Conservation (phyloP, 92 coral and sea anemone species). For the Actinostola sp. region DNA sequence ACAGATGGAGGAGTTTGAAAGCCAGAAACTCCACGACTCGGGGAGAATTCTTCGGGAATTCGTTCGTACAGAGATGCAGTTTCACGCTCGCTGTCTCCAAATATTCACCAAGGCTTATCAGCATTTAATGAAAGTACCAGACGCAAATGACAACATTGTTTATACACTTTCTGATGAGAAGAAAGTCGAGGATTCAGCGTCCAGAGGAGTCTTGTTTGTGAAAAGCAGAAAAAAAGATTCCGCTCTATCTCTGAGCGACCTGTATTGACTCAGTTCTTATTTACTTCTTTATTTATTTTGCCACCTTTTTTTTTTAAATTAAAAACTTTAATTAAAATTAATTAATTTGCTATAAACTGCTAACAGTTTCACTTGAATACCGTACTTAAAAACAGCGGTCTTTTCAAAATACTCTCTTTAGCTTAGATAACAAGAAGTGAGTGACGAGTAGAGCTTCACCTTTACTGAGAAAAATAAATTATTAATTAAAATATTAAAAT, state of each 20-base stretch:
- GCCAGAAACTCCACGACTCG: conserved; percentile 53
- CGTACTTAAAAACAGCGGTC: too few species aligned
- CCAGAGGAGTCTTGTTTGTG: background rate
- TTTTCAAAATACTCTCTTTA: too few species aligned
- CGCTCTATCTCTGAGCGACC: background rate
- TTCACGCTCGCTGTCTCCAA: conserved; percentile 76
- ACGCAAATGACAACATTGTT: background rate
- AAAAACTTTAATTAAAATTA: too few species aligned
- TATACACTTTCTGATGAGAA: background rate
- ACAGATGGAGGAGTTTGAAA: conserved; percentile 69
- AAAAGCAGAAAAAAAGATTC: conserved; percentile 11
- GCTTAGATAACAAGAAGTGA: too few species aligned
- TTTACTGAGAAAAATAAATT: too few species aligned
- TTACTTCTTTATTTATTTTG: background rate
- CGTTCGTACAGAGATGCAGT: conserved; percentile 75
- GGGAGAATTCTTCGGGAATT: conserved; percentile 58
- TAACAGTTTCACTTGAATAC: too few species aligned
- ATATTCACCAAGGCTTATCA: conserved; percentile 73
- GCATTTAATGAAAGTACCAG: conserved; percentile 17
- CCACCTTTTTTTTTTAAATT: background rate
- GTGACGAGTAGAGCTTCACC: too few species aligned
- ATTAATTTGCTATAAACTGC: too few species aligned
- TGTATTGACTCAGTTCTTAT: background rate
- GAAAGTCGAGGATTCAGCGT: background rate
- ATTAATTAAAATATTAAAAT: too few species aligned